Evolutionary conservation across 2,888 invertebrate genomes (phyloP), one percentile per base, ranked within the genome.

Genomic region (Nemurella pictetii): DNA sequence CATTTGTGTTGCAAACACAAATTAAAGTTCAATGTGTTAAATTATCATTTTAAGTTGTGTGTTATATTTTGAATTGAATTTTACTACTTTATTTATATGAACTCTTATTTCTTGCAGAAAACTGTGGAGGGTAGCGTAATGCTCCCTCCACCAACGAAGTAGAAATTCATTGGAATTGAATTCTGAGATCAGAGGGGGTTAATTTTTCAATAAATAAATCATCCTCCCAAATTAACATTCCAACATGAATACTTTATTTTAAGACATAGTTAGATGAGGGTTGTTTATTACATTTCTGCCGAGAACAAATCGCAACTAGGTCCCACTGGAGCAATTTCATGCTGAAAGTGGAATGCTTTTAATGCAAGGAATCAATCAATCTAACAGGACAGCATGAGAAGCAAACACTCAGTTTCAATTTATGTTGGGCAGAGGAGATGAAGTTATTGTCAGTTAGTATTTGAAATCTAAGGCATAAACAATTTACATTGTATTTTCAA

Each of bases 41-140:
- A n/a, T n/a, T n/a, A n/a, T n/a, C n/a, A n/a, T n/a, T n/a, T n/a
- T n/a, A n/a, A n/a, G n/a, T n/a, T n/a, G n/a, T n/a, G n/a, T n/a
- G n/a, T n/a, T n/a, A n/a, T n/a, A n/a, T n/a, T n/a, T n/a, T n/a
- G n/a, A n/a, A n/a, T n/a, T n/a, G n/a, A n/a, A n/a, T n/a, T n/a
- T n/a, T n/a, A n/a, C n/a, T n/a, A n/a, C n/a, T n/a, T n/a, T n/a
- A n/a, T n/a, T n/a, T n/a, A n/a, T n/a, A n/a, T n/a, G n/a, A n/a
- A n/a, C n/a, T n/a, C n/a, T n/a, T 55, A 15, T 26, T 35, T 26
- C 20, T 80, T 80, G 29, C 36, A 80, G 80, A 35, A 80, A 80
- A 36, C 80, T 35, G 80, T 80, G 25, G 25, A 35, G 80, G 36
- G 35, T 3, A 80, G 80, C 25, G 35, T 80, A 9, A 80, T 80